Conservation (phyloP, 1,140 invertebrate genomes). For the Trachymyrmex cornetzi region DNA sequence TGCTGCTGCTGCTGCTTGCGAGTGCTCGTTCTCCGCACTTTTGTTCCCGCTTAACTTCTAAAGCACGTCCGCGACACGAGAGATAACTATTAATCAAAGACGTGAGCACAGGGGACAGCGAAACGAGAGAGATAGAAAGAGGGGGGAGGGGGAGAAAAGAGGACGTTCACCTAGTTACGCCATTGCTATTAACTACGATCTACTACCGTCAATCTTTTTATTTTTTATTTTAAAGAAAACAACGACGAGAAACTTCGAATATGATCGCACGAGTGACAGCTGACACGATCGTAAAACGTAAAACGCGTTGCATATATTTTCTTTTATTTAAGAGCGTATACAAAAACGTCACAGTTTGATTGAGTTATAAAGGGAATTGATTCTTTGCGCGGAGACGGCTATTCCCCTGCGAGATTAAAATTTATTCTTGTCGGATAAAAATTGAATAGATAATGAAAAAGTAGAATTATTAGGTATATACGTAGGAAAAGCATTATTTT, state of each 20-base stretch:
- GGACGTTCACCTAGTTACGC: slow-evolving; percentile 18
- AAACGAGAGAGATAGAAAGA: not conserved
- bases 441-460: not conserved
- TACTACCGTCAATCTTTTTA: not conserved
- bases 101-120: not conserved
- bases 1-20: slow-evolving; percentile 1
- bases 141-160: no score
- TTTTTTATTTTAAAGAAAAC: not conserved
- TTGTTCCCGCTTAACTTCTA: slow-evolving; percentile 58
- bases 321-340: slow-evolving; percentile 17
- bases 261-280: slow-evolving; percentile 13
- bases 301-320: not conserved
- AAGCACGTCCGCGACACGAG: slow-evolving; percentile 38
- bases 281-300: slow-evolving; percentile 14
- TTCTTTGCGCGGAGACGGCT: not conserved
- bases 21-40: slow-evolving; percentile 24
- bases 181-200: slow-evolving; percentile 27
- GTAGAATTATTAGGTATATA: not conserved
- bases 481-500: not conserved
- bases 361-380: not conserved
- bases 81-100: slow-evolving; percentile 63
- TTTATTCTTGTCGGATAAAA: not conserved
- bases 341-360: not conserved
- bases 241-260: not conserved
- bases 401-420: not conserved